Percentiles rank a stretch among this genome's conserved stretches.
phyloP scores from a whole-genome alignment of 2,888 invertebrate species.

The Bellardia bayeri region DNA sequence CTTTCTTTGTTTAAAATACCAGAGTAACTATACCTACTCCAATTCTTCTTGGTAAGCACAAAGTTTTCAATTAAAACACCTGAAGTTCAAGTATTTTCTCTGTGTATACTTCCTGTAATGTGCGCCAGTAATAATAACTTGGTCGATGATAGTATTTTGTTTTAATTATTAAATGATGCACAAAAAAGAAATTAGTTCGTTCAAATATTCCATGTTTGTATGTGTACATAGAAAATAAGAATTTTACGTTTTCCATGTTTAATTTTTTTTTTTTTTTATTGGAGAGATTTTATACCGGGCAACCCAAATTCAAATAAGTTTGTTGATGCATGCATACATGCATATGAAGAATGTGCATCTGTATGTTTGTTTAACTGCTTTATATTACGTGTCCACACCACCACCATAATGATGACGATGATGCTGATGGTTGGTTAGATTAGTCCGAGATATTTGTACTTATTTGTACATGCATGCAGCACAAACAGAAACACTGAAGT shows the following conservation, averaged over 20 bases:
- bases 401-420: slow-evolving; percentile 65
- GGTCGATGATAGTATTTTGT: slow-evolving; percentile 12
- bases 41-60: too few species aligned
- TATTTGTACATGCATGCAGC: slow-evolving; percentile 46
- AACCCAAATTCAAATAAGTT: slow-evolving; percentile 61
- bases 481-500: background rate
- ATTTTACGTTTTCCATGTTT: too few species aligned
- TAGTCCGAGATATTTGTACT: slow-evolving; percentile 66
- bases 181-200: slow-evolving; percentile 29
- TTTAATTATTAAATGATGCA: slow-evolving; percentile 26
- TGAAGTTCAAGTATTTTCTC: background rate
- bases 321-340: slow-evolving; percentile 52
- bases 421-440: slow-evolving; percentile 69
- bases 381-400: slow-evolving; percentile 69
- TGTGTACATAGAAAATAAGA: background rate
- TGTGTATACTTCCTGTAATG: background rate
- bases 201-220: slow-evolving; percentile 12
- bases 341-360: slow-evolving; percentile 30
- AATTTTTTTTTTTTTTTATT: slow-evolving; percentile 3
- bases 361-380: slow-evolving; percentile 63
- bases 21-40: too few species aligned
- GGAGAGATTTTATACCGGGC: slow-evolving; percentile 19
- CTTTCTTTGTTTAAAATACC: too few species aligned
- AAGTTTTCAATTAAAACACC: too few species aligned
- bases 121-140: background rate